These are phyloP conservation scores for Subacronicta megacephala DNA, from an alignment of 2,888 invertebrate species.

Conservation along the genomic window DNA sequence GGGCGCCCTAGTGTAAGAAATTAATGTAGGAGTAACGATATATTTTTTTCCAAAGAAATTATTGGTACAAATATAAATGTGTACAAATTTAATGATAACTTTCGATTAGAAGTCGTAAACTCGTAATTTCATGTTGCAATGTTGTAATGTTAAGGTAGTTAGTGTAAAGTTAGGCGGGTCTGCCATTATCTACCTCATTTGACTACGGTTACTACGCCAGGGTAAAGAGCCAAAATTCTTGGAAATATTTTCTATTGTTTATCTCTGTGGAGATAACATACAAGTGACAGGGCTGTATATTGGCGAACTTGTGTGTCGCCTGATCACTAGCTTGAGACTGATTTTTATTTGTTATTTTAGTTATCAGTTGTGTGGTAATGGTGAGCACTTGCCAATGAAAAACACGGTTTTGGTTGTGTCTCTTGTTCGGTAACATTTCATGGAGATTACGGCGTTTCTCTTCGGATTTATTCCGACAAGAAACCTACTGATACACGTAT, in stretches of 20 bases:
- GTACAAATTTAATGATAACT: constrained; percentile 85
- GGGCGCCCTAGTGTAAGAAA: constrained; percentile 74
- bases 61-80: constrained; percentile 88
- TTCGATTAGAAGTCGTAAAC: constrained; percentile 79
- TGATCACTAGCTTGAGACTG: constrained; percentile 77
- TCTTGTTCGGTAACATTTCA: constrained; percentile 2
- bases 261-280: constrained; percentile 72
- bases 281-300: constrained; percentile 59
- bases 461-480: neutral
- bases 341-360: constrained; percentile 65
- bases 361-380: constrained; percentile 20
- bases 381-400: constrained; percentile 31
- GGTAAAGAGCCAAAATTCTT: constrained; percentile 86
- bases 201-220: constrained; percentile 75
- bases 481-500: constrained; percentile 25
- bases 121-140: constrained; percentile 85
- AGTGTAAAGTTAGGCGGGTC: constrained; percentile 77
- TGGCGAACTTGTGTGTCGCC: constrained; percentile 57
- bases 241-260: constrained; percentile 79
- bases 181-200: constrained; percentile 87
- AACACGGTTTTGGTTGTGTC: constrained; percentile 24
- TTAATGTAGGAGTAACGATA: constrained; percentile 69
- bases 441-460: neutral
- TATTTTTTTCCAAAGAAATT: constrained; percentile 88
- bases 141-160: constrained; percentile 84